phyloP scores from a whole-genome alignment of 1,140 invertebrate genomes.

The Drosophila tani region DNA sequence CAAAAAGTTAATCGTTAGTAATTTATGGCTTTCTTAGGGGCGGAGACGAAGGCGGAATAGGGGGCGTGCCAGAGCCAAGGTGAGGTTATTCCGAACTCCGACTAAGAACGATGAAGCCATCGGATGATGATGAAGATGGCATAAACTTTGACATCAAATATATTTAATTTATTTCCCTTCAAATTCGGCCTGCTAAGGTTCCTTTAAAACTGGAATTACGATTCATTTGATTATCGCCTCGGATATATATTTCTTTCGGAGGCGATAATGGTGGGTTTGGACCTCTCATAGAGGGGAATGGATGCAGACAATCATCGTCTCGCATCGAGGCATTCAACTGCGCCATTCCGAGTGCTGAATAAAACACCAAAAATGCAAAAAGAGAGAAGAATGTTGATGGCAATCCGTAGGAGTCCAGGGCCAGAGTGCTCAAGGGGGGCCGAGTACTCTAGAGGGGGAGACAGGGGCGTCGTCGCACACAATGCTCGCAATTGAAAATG shows the following conservation, averaged over 20 bases:
- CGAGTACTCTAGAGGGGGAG: neutral
- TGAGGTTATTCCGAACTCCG: constrained; percentile 1
- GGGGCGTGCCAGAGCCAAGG: constrained; percentile 14
- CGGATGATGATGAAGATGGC: constrained; percentile 11
- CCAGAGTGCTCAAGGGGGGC: too few species aligned
- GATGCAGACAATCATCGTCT: constrained; percentile 21
- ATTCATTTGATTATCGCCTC: constrained; percentile 6
- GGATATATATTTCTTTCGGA: neutral
- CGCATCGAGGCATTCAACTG: constrained; percentile 53
- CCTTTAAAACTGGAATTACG: constrained; percentile 9
- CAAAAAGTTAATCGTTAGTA: constrained; percentile 76
- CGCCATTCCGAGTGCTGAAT: constrained; percentile 62
- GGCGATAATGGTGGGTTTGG: constrained; percentile 7
- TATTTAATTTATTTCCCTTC: constrained; percentile 1
- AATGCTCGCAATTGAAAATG: constrained; percentile 70
- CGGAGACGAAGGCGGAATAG: constrained; percentile 15
- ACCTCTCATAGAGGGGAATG: neutral
- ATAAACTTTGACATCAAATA: constrained; percentile 18
- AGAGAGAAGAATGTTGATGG: constrained; percentile 57
- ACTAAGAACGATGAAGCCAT: neutral
- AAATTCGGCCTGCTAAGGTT: neutral
- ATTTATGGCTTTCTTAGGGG: constrained; percentile 59
- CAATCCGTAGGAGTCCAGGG: constrained; percentile 27
- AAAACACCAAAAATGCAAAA: constrained; percentile 68
- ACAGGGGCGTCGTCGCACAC: constrained; percentile 18